Percentiles rank a stretch among this genome's conserved stretches.
These are phyloP conservation scores for Seira sanloemensis DNA, from an alignment of 2,888 invertebrate genomes.

Conservation along the genomic window DNA sequence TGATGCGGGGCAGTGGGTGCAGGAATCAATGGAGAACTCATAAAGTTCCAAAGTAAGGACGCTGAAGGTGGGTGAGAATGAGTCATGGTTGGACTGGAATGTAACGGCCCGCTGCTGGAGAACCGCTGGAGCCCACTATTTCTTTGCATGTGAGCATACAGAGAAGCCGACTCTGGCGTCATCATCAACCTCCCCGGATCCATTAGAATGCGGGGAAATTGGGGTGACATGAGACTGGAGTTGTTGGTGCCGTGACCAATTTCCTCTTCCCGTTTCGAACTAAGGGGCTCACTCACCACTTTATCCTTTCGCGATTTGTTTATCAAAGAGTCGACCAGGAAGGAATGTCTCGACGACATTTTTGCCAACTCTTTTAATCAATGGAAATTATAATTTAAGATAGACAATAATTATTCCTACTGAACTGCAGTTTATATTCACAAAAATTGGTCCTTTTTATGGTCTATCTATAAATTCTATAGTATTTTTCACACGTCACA, in stretches of 20 bases:
- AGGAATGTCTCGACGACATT: conserved; percentile 39
- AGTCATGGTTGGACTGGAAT: too few species aligned
- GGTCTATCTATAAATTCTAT: too few species aligned
- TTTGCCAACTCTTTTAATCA: not conserved
- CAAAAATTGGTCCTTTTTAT: too few species aligned
- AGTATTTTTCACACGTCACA: too few species aligned
- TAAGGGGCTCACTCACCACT: not conserved
- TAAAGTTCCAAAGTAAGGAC: conserved; percentile 39
- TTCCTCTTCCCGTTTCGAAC: not conserved
- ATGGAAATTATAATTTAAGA: too few species aligned
- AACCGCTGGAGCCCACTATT: not conserved
- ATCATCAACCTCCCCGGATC: not conserved
- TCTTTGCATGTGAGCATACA: not conserved
- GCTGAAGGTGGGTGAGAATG: not conserved
- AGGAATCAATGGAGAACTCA: conserved; percentile 27
- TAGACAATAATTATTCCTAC: too few species aligned
- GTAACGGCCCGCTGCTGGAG: not conserved
- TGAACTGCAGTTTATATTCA: too few species aligned
- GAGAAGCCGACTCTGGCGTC: conserved; percentile 8
- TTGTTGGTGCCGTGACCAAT: not conserved
- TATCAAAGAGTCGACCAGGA: conserved; percentile 39
- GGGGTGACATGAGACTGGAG: conserved; percentile 36
- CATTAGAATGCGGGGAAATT: not conserved
- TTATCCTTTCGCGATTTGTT: conserved; percentile 35
- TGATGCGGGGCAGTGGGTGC: not conserved